These are phyloP conservation scores for Hystrix brachyura DNA, from an alignment of 2,113 vertebrate species.

Conservation along the genomic window DNA sequence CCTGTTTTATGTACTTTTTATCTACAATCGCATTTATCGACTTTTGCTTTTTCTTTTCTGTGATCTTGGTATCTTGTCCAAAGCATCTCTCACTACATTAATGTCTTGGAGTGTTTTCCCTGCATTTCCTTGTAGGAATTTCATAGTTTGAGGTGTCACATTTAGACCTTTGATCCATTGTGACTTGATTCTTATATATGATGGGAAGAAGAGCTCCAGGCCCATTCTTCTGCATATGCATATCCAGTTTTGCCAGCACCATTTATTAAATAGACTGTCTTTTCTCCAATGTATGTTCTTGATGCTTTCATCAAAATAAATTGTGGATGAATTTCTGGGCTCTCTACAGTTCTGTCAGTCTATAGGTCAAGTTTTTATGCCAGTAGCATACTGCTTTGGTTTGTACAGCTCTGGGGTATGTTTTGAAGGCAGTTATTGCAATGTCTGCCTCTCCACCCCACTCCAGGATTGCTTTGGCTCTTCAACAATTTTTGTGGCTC, in stretches of 20 bases:
- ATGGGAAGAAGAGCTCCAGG: background rate
- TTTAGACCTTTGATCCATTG: background rate
- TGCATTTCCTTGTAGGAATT: background rate
- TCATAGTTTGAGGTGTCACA: background rate
- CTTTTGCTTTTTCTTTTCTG: background rate
- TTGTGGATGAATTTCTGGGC: background rate
- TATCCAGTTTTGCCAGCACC: background rate
- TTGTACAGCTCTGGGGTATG: background rate
- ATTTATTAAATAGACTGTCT: background rate
- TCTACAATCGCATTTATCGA: background rate
- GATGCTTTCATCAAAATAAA: background rate
- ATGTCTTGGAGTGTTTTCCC: background rate
- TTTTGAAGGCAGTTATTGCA: background rate
- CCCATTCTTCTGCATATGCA: background rate
- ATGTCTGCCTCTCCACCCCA: background rate
- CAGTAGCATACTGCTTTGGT: background rate
- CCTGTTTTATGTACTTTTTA: too few relatives aligned
- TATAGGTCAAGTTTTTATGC: background rate
- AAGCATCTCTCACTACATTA: background rate
- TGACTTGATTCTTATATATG: background rate
- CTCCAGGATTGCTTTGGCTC: background rate
- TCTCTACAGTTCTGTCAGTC: background rate
- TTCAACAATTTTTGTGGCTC: background rate
- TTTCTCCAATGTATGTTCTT: background rate
- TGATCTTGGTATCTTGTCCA: background rate